Evolutionary conservation across 2,888 invertebrate species (phyloP).

Genomic region (Chironomus tentans): DNA sequence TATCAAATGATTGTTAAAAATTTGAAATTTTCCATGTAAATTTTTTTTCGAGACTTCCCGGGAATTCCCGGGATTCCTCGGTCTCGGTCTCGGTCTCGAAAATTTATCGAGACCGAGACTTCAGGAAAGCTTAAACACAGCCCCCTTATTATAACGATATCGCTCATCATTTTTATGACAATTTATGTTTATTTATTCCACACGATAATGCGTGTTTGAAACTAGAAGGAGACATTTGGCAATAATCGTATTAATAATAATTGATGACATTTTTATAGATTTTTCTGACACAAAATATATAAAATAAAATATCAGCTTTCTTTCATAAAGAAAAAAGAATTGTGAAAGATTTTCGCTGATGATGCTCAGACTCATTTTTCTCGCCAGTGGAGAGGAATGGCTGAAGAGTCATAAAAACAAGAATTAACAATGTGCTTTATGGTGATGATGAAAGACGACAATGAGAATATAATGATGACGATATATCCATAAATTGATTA

Average conservation of each 20-base stretch:
- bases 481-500: constrained; percentile 20
- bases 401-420: constrained; percentile 8
- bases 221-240: constrained; percentile 9
- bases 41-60: no score
- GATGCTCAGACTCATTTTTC: no score
- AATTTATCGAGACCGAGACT: no score
- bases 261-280: constrained; percentile 27
- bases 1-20: no score
- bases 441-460: constrained; percentile 25
- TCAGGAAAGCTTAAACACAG: no score
- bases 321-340: no score
- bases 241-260: constrained; percentile 26
- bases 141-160: neutral
- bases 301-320: no score
- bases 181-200: neutral
- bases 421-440: constrained; percentile 15
- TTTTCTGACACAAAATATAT: neutral
- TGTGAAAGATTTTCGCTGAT: no score
- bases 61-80: no score
- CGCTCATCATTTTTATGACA: no score
- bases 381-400: neutral
- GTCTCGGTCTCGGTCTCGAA: no score
- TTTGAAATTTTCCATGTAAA: no score
- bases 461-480: constrained; percentile 4
- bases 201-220: neutral